These are phyloP conservation scores for Marmota monax DNA, from an alignment of 2,113 vertebrate species.

Conservation along the genomic window DNA sequence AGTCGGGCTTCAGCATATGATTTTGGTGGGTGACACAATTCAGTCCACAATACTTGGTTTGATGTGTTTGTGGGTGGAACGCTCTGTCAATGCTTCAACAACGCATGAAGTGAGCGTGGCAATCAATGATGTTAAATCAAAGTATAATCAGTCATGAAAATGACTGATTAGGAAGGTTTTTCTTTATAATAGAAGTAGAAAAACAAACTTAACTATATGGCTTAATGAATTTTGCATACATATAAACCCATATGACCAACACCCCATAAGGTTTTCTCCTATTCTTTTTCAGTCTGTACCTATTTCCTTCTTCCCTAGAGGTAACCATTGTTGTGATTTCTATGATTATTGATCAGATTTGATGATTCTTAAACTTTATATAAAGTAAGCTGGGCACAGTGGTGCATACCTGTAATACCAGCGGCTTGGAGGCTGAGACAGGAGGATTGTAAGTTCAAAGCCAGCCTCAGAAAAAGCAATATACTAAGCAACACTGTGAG, in stretches of 20 bases:
- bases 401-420: no score
- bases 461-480: no score
- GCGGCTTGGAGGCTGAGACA: no score
- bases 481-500: no score
- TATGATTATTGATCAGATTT: not conserved
- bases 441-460: no score
- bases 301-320: not conserved
- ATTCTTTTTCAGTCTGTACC: not conserved
- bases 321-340: not conserved
- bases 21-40: not conserved
- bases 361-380: no score
- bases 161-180: not conserved
- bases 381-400: no score
- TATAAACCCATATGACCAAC: not conserved
- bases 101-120: not conserved
- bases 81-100: not conserved
- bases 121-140: conserved; percentile 5
- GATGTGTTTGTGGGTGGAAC: not conserved
- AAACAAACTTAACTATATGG: not conserved
- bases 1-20: not conserved
- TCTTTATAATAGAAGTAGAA: conserved; percentile 4
- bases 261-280: not conserved
- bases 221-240: not conserved
- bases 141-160: not conserved
- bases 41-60: not conserved